phyloP scores from a whole-genome alignment of 2,113 vertebrate species.

The Spea bombifrons region DNA sequence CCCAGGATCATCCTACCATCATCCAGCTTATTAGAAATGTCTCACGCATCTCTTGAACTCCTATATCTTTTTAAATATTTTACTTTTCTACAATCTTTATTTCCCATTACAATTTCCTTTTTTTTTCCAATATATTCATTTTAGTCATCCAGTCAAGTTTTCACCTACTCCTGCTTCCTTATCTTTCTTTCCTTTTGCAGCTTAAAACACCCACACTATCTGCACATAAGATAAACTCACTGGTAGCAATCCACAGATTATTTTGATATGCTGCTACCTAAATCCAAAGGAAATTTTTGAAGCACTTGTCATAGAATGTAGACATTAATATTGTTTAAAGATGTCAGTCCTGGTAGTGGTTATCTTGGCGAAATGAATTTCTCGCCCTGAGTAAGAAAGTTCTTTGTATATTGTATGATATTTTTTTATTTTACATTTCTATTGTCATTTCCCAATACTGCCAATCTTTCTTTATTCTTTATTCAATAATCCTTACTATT shows the following conservation, averaged over 20 bases:
- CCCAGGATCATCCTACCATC: slow-evolving; percentile 50
- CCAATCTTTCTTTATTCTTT: slow-evolving; percentile 37
- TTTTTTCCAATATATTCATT: slow-evolving; percentile 68
- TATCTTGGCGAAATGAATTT: slow-evolving; percentile 48
- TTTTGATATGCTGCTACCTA: slow-evolving; percentile 23
- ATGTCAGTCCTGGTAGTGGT: neutral
- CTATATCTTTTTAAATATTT: slow-evolving; percentile 71
- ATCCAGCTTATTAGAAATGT: slow-evolving; percentile 27
- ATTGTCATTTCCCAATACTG: slow-evolving; percentile 22
- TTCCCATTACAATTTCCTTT: slow-evolving; percentile 74
- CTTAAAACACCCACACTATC: slow-evolving; percentile 61
- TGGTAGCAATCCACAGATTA: slow-evolving; percentile 48
- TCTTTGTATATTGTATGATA: neutral
- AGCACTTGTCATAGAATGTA: slow-evolving; percentile 18
- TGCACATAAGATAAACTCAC: slow-evolving; percentile 49
- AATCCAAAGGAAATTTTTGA: slow-evolving; percentile 43
- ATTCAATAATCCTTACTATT: slow-evolving; percentile 31
- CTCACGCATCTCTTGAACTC: slow-evolving; percentile 14
- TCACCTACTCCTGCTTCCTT: slow-evolving; percentile 52
- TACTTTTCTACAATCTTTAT: slow-evolving; percentile 63
- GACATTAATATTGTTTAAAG: slow-evolving; percentile 5
- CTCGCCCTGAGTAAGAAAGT: neutral
- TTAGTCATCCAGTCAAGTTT: slow-evolving; percentile 64
- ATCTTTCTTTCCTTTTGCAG: slow-evolving; percentile 58
- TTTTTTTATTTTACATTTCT: slow-evolving; percentile 13